These are phyloP conservation scores for Morbakka virulenta DNA, from an alignment of 30 jellyfish, hydroid and myxozoan genomes.

Conservation along the genomic window DNA sequence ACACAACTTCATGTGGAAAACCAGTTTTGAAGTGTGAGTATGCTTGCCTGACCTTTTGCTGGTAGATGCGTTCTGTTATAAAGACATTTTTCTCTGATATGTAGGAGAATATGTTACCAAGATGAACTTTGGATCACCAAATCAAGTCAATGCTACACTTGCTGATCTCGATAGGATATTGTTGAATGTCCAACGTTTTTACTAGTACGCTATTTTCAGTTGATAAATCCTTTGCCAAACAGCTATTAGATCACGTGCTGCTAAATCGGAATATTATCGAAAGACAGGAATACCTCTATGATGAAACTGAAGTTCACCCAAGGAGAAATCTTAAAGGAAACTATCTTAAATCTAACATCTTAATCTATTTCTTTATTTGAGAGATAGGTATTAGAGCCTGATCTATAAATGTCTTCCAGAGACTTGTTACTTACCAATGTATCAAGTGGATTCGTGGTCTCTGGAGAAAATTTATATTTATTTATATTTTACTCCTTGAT, in stretches of 20 bases:
- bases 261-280: constrained; percentile 32
- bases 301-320: constrained; percentile 36
- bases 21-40: constrained; percentile 48
- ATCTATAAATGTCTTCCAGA: no score
- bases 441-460: no score
- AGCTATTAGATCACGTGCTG: constrained; percentile 39
- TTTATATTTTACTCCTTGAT: no score
- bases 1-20: constrained; percentile 45
- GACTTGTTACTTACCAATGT: no score
- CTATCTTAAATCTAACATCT: no score
- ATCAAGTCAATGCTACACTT: constrained; percentile 41
- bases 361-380: no score
- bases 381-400: no score
- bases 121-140: constrained; percentile 36
- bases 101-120: constrained; percentile 44
- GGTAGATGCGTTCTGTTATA: constrained; percentile 32
- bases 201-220: constrained; percentile 2
- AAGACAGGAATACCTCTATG: constrained; percentile 30
- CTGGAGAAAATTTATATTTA: no score
- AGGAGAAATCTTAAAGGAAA: constrained; percentile 20
- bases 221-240: constrained; percentile 15
- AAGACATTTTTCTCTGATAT: constrained; percentile 28
- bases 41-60: constrained; percentile 44
- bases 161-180: constrained; percentile 20
- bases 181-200: constrained; percentile 19